Evolutionary conservation across 2,113 vertebrate species (phyloP), one percentile per base, ranked within the genome.

Genomic region (Apistogramma diplotaenia): DNA sequence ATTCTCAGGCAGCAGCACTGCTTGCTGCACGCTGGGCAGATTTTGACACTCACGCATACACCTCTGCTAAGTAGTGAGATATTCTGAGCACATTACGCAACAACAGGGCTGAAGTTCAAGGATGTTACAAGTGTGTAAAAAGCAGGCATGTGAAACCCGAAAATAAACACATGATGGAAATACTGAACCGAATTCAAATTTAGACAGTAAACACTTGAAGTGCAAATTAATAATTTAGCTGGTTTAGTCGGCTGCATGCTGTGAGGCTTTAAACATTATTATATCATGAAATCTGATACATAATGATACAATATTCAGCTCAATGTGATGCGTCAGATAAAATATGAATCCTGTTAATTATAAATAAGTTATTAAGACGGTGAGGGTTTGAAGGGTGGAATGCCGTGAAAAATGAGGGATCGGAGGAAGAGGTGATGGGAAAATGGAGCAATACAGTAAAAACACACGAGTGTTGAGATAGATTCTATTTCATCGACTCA

Each of bases 401-500:
- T 37, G 55, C 33, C 25, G 25, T 73, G 7, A 73, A 81, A 60
- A 67, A 79, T 11, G 15, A 75, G 16, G n/a, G 43, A 51, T 77
- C 10, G 6, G 31, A 40, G 12, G 46, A 51, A 73, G 3, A 7
- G 21, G 40, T 21, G 29, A 74, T 62, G 12, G 49, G n/a, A 55
- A 55, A 65, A n/a, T 37, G 25, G 49, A 19, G 70, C 37, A 55
- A 78, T 56, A 31, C 37, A 55, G 76, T 56, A 31, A 73, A 82
- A 78, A 82, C 60, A 74, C 62, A 23, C 25, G 62, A 83, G 57
- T 78, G 89, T 84, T 76, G 60, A 73, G 82, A 84, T 76, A 67
- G 88, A 85, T 94, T 83, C 43, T 49, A 74, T 94, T 94, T 93
- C 90, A 90, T 85, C 53, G 40, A 89, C 54, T 95, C 93, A 93